Percentiles rank a stretch among this genome's conserved stretches.
Conservation (phyloP, 2,888 invertebrate species). For the Drosophila dives region DNA sequence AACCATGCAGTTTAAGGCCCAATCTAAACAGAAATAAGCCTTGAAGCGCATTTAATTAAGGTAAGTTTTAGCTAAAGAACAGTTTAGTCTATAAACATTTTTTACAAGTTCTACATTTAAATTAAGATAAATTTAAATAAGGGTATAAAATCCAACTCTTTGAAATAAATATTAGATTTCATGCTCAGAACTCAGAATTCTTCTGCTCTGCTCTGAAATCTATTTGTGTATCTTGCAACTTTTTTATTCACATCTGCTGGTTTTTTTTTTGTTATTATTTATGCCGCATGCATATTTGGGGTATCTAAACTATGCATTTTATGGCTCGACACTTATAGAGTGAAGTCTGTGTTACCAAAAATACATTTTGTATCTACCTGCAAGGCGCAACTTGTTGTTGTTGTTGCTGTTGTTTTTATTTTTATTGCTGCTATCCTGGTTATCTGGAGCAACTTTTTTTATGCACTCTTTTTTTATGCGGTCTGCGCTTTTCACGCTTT, state of each 20-base stretch:
- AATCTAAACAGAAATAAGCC: constrained; percentile 41
- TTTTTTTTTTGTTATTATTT: too few species aligned
- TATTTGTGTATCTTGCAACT: background rate
- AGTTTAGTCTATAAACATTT: background rate
- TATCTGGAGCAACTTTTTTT: constrained; percentile 52
- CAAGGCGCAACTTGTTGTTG: constrained; percentile 3
- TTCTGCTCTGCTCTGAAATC: background rate
- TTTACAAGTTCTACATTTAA: background rate
- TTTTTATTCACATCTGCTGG: background rate
- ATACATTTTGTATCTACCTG: constrained; percentile 38
- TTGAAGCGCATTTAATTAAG: constrained; percentile 7
- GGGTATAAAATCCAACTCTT: background rate
- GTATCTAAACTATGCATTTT: constrained; percentile 2
- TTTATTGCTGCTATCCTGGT: constrained; percentile 44
- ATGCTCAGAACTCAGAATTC: background rate
- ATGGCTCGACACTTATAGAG: background rate
- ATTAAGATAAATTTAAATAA: background rate
- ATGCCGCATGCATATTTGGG: background rate
- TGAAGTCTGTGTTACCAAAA: background rate
- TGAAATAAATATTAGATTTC: background rate
- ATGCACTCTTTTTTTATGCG: constrained; percentile 40
- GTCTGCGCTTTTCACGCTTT: constrained; percentile 74
- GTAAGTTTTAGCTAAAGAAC: background rate
- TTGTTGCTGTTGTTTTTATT: constrained; percentile 25
- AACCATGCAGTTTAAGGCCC: constrained; percentile 7